Conservation (phyloP, 2,113 vertebrate species). For the Callospermophilus lateralis region DNA sequence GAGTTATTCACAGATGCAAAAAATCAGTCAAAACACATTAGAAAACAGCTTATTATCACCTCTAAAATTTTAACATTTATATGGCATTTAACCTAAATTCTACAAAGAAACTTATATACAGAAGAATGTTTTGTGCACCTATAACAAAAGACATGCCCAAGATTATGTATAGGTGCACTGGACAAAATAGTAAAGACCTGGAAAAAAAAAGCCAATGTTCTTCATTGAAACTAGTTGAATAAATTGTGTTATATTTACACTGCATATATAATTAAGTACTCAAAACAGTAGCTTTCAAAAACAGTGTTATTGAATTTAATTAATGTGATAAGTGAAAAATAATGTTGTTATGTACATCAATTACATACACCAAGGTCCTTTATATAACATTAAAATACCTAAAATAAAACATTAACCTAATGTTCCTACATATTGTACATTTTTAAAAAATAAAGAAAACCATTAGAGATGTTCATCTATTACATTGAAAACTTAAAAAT, state of each 20-base stretch:
- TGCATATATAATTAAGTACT: background rate
- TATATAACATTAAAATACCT: background rate
- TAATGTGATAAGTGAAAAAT: background rate
- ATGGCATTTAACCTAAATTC: background rate
- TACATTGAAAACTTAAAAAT: background rate
- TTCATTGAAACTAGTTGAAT: background rate
- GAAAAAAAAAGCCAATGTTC: background rate
- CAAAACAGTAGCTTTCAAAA: background rate
- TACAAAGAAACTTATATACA: background rate
- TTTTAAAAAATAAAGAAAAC: background rate
- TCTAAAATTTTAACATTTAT: background rate
- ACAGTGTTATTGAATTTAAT: background rate
- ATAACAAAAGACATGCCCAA: background rate
- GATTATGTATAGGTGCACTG: background rate
- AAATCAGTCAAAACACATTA: background rate
- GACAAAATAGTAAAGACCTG: background rate
- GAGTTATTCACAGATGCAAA: background rate
- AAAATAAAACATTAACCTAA: background rate
- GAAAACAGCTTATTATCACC: background rate
- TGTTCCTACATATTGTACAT: background rate
- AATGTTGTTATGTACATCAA: too few species aligned
- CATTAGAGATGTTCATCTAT: background rate
- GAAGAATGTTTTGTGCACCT: background rate
- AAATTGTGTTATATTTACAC: background rate
- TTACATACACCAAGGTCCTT: background rate